Conservation (phyloP, 2,113 vertebrate species). For the Apodemus speciosus region DNA sequence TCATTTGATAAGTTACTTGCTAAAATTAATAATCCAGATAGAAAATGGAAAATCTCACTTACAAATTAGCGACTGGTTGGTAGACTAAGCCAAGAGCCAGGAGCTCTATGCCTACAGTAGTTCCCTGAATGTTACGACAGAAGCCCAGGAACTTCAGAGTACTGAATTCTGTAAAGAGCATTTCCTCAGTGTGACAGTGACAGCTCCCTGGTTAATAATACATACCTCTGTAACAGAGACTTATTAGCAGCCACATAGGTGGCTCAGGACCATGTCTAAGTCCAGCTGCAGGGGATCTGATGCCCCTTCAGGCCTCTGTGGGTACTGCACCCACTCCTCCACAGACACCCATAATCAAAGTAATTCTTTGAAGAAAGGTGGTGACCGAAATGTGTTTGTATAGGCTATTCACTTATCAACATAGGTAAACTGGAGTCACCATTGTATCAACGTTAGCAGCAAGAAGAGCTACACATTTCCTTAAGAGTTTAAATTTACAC, state of each 20-base stretch:
- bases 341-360: neutral
- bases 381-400: neutral
- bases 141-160: neutral
- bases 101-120: neutral
- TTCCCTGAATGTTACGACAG: neutral
- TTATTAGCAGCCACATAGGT: neutral
- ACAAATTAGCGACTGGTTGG: neutral
- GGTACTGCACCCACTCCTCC: neutral
- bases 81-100: neutral
- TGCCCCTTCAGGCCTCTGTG: neutral
- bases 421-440: neutral
- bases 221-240: too few relatives aligned
- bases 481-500: neutral
- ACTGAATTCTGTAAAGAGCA: too few relatives aligned
- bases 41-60: neutral
- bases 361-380: neutral
- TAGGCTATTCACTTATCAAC: accelerated
- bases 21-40: neutral
- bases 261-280: neutral
- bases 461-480: neutral
- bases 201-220: neutral
- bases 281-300: neutral
- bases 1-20: neutral
- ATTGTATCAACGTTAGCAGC: neutral
- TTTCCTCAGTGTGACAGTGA: neutral